Conservation (phyloP, 2,888 invertebrate genomes). For the Nomada goodeniana region DNA sequence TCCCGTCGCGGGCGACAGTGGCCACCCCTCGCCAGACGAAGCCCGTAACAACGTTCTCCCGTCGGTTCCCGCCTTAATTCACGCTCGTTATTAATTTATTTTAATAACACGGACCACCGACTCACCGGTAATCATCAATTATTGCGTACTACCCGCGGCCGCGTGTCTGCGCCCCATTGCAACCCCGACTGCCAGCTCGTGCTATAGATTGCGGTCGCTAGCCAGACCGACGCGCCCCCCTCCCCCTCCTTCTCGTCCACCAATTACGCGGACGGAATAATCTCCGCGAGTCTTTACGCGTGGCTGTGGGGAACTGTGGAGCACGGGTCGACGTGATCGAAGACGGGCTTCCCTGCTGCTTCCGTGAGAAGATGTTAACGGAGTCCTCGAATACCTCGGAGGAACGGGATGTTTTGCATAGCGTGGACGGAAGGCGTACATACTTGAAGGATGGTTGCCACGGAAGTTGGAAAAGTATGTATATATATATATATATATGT, state of each 20-base stretch:
- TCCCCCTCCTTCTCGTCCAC: conserved; percentile 17
- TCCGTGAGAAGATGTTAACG: conserved; percentile 16
- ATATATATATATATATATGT: too few species aligned
- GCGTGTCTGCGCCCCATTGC: conserved; percentile 33
- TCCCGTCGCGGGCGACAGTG: conserved; percentile 4
- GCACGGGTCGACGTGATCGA: background rate
- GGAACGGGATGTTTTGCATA: conserved; percentile 11
- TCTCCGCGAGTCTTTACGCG: conserved; percentile 5
- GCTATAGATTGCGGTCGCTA: conserved; percentile 7
- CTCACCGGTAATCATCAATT: conserved; percentile 79
- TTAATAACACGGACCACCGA: conserved; percentile 75
- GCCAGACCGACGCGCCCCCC: conserved; percentile 8
- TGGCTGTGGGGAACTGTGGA: background rate
- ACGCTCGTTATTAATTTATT: conserved; percentile 79
- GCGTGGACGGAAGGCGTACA: background rate
- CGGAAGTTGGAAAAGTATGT: too few species aligned
- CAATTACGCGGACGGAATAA: conserved; percentile 35
- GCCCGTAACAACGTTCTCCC: conserved; percentile 40
- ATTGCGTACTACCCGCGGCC: conserved; percentile 71
- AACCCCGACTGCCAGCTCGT: conserved; percentile 14
- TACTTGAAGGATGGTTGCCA: background rate
- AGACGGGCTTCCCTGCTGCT: background rate
- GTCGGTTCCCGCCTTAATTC: conserved; percentile 66
- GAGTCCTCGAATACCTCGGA: background rate
- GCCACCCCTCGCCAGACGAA: conserved; percentile 48